Base-by-base conservation (phyloP, 2,888 invertebrate genomes). In the Ectropis crepuscularia region DNA sequence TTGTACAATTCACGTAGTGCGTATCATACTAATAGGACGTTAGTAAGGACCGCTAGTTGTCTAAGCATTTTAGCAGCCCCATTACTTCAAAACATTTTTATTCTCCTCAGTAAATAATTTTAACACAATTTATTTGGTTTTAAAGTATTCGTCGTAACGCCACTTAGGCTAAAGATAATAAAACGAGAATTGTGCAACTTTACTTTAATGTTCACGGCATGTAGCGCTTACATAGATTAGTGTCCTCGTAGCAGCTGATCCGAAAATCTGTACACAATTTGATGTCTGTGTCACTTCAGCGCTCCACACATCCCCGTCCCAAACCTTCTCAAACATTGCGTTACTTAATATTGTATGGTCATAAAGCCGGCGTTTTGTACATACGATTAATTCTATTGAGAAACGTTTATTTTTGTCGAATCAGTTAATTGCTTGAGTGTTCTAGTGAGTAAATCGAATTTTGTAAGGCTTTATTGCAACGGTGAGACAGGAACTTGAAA, bases 291-390 rank as follows among this genome's bases (percentile, higher is more conserved):
- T 6, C 37, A 7, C 6, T 8, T 41, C 12, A 4, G 16, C 51
- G n/a, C 28, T 28, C 0, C 41, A 74, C 73, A 74, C 77, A 81
- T 83, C 77, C 77, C 77, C 75, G 69, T 54, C 53, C 53, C 48
- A 67, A 75, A 72, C 64, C 76, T 83, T 84, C 80, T 75, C 75
- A 76, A 80, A 77, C 72, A 76, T 83, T 83, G 76, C 83, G 80
- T 79, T 81, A 28, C 16, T 28, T 28, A 83, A 42, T 61, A 47
- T 64, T 57, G 54, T 59, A 59, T 64, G 47, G 71, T 70, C 61
- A 47, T 39, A 50, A 62, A 47, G 57, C 49, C 50, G 57, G 11
- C 28, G 43, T 43, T 45, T 50, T 49, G 53, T 38, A 28, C 36
- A 48, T 28, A 51, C 38, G 8, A 37, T 51, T 10, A 16, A 42